These are phyloP conservation scores for Calameuta filiformis DNA, from an alignment of 2,888 invertebrate species.

Conservation along the genomic window DNA sequence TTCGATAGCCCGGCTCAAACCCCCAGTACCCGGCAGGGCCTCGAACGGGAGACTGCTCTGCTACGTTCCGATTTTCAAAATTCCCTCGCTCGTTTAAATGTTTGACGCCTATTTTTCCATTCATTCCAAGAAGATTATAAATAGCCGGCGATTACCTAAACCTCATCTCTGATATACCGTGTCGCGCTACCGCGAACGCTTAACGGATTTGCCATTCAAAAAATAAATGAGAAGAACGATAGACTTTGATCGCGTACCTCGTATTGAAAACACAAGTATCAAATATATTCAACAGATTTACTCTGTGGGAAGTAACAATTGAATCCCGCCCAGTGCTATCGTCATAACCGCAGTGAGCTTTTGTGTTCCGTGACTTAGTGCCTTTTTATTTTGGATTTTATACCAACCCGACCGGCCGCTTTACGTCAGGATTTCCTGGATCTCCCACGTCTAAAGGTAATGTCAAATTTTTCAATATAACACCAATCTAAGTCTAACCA, in stretches of 20 bases:
- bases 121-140: background rate
- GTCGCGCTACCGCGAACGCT: background rate
- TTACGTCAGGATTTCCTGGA: background rate
- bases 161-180: background rate
- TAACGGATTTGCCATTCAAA: background rate
- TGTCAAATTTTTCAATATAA: background rate
- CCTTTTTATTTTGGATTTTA: conserved; percentile 25
- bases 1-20: conserved; percentile 58
- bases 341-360: conserved; percentile 17
- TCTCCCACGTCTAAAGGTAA: background rate
- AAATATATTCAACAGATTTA: background rate
- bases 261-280: background rate
- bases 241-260: background rate
- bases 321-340: background rate
- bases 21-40: conserved; percentile 63
- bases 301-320: background rate
- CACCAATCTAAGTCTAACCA: background rate
- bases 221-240: background rate
- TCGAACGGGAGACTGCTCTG: conserved; percentile 54
- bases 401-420: background rate
- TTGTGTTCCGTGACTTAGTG: conserved; percentile 24
- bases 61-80: conserved; percentile 19
- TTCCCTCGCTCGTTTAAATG: conserved; percentile 22
- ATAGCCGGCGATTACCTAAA: background rate
- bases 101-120: background rate